Percentiles rank a stretch among this genome's conserved stretches.
Evolutionary conservation across 2,888 invertebrate genomes (phyloP).

Genomic region (Ormyrus rosae): DNA sequence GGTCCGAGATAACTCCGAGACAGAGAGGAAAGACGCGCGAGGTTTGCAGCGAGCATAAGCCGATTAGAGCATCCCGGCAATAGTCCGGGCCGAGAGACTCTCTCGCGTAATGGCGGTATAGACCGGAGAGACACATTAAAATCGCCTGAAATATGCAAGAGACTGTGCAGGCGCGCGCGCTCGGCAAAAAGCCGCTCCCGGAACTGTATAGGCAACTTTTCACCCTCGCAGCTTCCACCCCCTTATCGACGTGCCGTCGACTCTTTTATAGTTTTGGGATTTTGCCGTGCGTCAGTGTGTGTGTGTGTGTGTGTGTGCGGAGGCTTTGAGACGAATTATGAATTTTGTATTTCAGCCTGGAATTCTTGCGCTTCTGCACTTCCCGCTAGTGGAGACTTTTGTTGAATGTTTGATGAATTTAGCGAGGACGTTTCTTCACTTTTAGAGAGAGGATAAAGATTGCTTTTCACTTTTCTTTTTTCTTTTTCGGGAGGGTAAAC

Average conservation of each 20-base stretch:
- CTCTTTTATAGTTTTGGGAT: conserved; percentile 18
- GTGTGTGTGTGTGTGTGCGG: not conserved
- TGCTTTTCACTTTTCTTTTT: not conserved
- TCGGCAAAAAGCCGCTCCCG: conserved; percentile 61
- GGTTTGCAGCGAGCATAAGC: conserved; percentile 66
- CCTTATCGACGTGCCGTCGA: conserved; percentile 18
- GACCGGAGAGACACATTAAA: conserved; percentile 74
- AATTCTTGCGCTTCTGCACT: conserved; percentile 57
- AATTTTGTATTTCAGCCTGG: conserved; percentile 51
- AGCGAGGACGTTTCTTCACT: not conserved
- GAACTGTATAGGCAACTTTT: too few relatives aligned
- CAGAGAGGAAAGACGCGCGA: not conserved
- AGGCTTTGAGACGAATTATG: conserved; percentile 25
- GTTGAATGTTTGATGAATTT: conserved; percentile 23
- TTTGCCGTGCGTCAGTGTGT: not conserved
- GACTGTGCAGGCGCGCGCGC: conserved; percentile 50
- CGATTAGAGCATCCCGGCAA: conserved; percentile 73
- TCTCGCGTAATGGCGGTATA: not conserved
- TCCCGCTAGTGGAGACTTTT: conserved; percentile 12
- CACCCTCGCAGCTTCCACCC: not conserved
- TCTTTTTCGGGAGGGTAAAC: too few relatives aligned
- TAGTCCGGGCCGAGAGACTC: conserved; percentile 46
- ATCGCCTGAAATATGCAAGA: conserved; percentile 74
- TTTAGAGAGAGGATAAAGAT: not conserved
- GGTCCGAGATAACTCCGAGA: not conserved